phyloP scores from a whole-genome alignment of 1,140 invertebrate genomes.

The Drosophila sturtevanti region DNA sequence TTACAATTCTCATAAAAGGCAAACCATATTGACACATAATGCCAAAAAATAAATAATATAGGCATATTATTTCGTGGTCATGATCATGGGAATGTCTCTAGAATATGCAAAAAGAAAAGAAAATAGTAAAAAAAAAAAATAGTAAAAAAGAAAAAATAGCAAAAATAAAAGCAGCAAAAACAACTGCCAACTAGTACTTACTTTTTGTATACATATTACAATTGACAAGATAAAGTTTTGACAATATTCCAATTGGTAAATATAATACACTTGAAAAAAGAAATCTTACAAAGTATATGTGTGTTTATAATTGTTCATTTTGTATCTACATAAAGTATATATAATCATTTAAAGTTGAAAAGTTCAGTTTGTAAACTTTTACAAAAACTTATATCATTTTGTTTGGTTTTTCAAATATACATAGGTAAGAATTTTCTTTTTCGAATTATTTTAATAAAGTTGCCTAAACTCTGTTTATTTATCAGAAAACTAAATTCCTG shows the following conservation, averaged over 20 bases:
- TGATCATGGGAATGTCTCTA: background rate
- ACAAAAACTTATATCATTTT: no score
- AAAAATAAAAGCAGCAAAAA: no score
- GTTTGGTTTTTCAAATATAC: no score
- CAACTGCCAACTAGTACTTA: no score
- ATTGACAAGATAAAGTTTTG: conserved; percentile 17
- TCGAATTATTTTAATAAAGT: conserved; percentile 1
- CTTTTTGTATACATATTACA: background rate
- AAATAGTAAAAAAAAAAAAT: background rate
- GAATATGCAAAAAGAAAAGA: background rate
- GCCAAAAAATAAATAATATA: conserved; percentile 31
- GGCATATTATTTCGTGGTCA: conserved; percentile 6
- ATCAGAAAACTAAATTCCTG: conserved; percentile 1
- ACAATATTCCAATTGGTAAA: conserved; percentile 4
- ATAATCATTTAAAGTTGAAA: no score
- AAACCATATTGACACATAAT: conserved; percentile 68
- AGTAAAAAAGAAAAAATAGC: background rate
- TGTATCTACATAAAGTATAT: no score
- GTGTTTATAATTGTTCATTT: no score
- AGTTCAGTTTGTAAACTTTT: no score
- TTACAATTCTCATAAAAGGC: conserved; percentile 75
- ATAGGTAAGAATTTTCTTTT: background rate
- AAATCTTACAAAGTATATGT: no score
- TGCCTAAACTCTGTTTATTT: conserved; percentile 6
- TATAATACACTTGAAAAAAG: background rate